phyloP scores from a whole-genome alignment of 2,888 invertebrate genomes.

The Tipula helvola region DNA sequence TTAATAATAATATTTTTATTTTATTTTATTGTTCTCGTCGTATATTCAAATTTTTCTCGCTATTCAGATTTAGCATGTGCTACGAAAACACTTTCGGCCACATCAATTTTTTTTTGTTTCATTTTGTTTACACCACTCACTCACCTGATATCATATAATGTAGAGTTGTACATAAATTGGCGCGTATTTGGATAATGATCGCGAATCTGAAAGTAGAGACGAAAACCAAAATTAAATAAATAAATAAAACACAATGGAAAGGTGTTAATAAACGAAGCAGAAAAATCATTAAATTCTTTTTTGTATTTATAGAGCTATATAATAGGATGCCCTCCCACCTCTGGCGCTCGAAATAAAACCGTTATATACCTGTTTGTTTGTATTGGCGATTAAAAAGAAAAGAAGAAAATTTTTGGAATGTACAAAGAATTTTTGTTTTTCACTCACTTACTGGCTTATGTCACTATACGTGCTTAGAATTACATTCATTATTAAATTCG shows the following conservation, averaged over 20 bases:
- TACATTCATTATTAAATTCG: neutral
- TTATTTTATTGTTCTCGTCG: neutral
- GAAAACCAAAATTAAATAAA: neutral
- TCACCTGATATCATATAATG: neutral
- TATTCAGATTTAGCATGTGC: neutral
- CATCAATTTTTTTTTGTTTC: neutral
- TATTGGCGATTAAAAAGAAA: neutral
- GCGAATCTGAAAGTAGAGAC: neutral
- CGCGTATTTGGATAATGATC: neutral
- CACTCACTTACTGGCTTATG: neutral
- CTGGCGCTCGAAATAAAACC: neutral
- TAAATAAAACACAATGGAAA: neutral
- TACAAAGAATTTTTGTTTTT: neutral
- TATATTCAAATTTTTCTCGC: neutral
- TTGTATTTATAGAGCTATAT: neutral
- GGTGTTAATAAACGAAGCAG: neutral
- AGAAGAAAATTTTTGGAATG: neutral
- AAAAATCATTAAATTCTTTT: neutral
- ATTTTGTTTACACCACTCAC: neutral
- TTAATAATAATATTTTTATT: neutral
- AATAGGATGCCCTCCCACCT: neutral
- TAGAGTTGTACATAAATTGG: neutral
- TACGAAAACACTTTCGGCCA: neutral
- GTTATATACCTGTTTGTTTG: neutral
- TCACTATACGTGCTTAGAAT: neutral